Evolutionary conservation across 2,797 vertebrate genomes (phyloP).

Genomic region (Esox masquinongy): DNA sequence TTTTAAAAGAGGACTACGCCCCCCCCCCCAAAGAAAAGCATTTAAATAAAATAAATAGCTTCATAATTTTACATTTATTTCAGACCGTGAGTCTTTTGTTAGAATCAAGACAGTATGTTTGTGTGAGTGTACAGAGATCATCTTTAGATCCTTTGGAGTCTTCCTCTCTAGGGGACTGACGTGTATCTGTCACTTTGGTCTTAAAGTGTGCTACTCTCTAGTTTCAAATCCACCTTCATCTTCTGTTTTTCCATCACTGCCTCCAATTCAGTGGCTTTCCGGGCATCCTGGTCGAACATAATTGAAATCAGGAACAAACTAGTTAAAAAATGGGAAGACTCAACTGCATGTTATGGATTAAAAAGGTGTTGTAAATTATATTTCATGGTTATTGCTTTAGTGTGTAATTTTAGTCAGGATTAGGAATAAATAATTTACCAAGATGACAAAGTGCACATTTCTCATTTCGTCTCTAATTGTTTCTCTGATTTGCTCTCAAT

Average conservation of each 20-base stretch:
- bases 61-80: not conserved
- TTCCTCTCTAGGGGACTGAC: not conserved
- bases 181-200: constrained; percentile 2
- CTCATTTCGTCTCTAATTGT: not conserved
- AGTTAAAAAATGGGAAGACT: not conserved
- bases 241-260: constrained; percentile 89
- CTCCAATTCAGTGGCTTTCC: constrained; percentile 80
- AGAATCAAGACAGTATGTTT: not conserved
- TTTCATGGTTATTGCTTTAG: not conserved
- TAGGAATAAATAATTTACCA: not conserved
- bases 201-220: constrained; percentile 76
- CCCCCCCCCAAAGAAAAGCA: not conserved
- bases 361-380: not conserved
- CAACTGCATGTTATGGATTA: not conserved
- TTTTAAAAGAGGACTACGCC: no score
- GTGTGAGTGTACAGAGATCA: not conserved
- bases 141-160: not conserved
- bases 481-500: no score
- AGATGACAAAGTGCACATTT: no score
- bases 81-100: not conserved
- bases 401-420: not conserved
- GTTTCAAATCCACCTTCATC: constrained; percentile 81
- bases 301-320: not conserved
- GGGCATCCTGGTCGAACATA: constrained; percentile 72
- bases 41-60: not conserved